Evolutionary conservation across 2,797 vertebrate genomes (phyloP).

Genomic region (Buphagus erythrorhynchus): DNA sequence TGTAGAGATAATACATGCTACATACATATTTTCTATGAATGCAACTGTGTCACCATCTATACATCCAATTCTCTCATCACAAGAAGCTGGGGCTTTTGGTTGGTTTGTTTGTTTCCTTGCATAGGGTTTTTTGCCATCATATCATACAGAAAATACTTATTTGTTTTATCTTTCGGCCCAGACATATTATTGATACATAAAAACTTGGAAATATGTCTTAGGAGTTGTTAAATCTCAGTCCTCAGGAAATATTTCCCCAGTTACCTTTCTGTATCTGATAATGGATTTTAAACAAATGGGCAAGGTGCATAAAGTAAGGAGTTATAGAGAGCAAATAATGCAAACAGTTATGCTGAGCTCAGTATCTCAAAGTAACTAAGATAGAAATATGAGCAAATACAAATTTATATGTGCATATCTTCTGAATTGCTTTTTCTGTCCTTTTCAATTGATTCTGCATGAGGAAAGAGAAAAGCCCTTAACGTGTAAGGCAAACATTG

Average conservation of each 20-base stretch:
- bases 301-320: background rate
- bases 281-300: background rate
- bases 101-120: background rate
- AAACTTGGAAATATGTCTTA: background rate
- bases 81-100: background rate
- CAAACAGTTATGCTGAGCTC: background rate
- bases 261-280: background rate
- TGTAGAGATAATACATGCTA: background rate
- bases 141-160: background rate
- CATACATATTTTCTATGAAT: background rate
- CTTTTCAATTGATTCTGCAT: background rate
- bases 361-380: conserved; percentile 27
- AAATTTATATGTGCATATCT: no score
- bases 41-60: background rate
- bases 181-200: background rate
- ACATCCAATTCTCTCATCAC: background rate
- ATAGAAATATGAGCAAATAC: no score
- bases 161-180: background rate
- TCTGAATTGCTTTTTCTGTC: background rate
- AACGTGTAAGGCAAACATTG: background rate
- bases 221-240: background rate
- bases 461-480: background rate
- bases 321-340: background rate
- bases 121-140: background rate
- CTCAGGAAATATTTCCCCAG: background rate